Base-by-base conservation (phyloP, 2,797 vertebrate genomes). In the Helicolenus hilgendorfi region DNA sequence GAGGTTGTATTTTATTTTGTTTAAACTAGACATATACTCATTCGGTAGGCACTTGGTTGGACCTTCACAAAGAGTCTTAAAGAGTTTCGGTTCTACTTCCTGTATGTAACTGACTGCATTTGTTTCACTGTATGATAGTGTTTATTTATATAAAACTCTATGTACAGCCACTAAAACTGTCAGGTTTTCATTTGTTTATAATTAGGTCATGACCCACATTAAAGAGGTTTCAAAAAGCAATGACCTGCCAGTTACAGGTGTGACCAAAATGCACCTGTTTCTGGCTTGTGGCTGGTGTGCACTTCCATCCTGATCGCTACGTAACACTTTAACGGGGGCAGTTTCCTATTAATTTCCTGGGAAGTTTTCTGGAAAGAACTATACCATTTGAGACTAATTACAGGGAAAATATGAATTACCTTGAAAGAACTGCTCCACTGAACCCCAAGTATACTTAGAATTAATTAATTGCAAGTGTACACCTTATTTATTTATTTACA, bases 61-160 rank as follows among this genome's bases (percentile, higher is more conserved):
- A 79, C 26, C 10, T 83, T 88, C 59, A 84, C 77, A 41, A 20
- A 78, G 18, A n/a, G 71, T 87, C 36, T 79, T 58, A 26, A 72
- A 49, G 74, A 29, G 73, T 88, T 87, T 69, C 53, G 35, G 58
- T 81, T 84, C 55, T 77, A 27, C 22, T 81, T 67, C 33, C 64
- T 89, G 82, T 77, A 65, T 87, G 41, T 88, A 71, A 70, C 78
- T 63, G 79, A 76, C 74, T 82, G 55, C 38, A 71, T 91, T 73
- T 82, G 60, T 83, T 84, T 68, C 86, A 83, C 78, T 91, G 72
- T 89, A 84, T 76, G 72, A 86, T 77, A 55, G 84, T 45, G 22
- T 89, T 68, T 72, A 78, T 93, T 92, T 90, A 86, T 94, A 92
- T 86, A 92, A 93, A 91, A 82, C 71, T 81, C 69, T 64, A 64